Evolutionary conservation across 1,140 invertebrate species (phyloP).

Genomic region (Platyscapa corneri): DNA sequence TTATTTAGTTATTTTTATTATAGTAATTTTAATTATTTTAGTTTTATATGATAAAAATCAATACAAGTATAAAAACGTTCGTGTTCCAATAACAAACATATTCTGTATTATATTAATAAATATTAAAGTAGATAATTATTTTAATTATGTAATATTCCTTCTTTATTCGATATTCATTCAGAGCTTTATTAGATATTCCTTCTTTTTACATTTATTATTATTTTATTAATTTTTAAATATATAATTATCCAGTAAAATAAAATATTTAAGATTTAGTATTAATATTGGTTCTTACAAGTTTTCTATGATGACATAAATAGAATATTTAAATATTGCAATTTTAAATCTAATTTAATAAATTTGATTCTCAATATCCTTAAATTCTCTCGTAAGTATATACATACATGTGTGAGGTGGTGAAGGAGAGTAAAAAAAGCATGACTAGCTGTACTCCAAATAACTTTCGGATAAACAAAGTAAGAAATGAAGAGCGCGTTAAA

Average conservation of each 20-base stretch:
- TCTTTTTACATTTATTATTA: too few species aligned
- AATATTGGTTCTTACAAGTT: too few species aligned
- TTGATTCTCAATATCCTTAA: too few species aligned
- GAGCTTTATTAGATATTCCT: background rate
- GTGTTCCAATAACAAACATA: too few species aligned
- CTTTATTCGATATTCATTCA: background rate
- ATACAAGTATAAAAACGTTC: too few species aligned
- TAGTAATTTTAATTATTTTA: too few species aligned
- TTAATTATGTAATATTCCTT: slow-evolving; percentile 10
- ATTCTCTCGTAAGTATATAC: background rate
- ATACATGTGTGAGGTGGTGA: background rate
- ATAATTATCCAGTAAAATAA: too few species aligned
- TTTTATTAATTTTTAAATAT: too few species aligned
- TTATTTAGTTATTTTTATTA: too few species aligned
- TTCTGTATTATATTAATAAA: too few species aligned
- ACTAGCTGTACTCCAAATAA: slow-evolving; percentile 48
- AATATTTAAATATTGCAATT: background rate
- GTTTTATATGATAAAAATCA: too few species aligned
- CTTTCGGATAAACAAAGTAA: slow-evolving; percentile 42
- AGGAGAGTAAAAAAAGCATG: slow-evolving; percentile 35
- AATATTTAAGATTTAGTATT: too few species aligned
- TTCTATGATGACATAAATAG: background rate
- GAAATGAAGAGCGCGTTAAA: background rate
- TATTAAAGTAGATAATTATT: background rate
- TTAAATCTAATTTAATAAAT: background rate